A percentile compares a stretch with the other conserved stretches of the same genome.
Evolutionary conservation across 1,140 invertebrate genomes (phyloP).

Genomic region (Meteorus sp.): DNA sequence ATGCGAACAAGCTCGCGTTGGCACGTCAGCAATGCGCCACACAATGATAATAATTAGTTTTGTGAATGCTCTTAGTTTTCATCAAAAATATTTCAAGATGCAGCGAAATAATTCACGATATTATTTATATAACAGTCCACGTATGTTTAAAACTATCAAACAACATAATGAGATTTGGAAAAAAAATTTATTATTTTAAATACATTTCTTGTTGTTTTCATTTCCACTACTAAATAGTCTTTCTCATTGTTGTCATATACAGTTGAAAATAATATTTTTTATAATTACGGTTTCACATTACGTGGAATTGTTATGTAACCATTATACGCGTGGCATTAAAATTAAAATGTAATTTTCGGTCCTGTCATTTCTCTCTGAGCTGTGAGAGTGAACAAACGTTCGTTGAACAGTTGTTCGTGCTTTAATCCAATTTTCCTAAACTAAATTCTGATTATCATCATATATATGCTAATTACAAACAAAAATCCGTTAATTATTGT

Average conservation of each 20-base stretch:
- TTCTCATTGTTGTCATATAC: no score
- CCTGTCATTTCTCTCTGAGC: no score
- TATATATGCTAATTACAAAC: constrained; percentile 28
- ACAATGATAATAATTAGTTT: not conserved
- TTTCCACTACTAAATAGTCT: no score
- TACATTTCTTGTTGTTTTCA: no score
- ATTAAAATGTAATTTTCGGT: constrained; percentile 30
- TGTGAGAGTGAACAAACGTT: constrained; percentile 4
- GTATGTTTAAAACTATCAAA: no score
- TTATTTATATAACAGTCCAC: no score
- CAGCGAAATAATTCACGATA: no score
- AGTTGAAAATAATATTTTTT: no score
- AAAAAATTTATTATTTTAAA: no score
- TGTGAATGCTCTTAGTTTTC: not conserved
- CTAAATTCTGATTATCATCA: constrained; percentile 26
- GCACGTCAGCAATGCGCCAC: constrained; percentile 5
- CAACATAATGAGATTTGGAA: no score
- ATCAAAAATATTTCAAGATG: not conserved
- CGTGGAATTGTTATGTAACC: constrained; percentile 20
- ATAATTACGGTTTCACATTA: constrained; percentile 3
- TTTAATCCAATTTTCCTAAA: constrained; percentile 27
- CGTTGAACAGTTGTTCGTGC: not conserved
- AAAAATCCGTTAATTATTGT: constrained; percentile 22
- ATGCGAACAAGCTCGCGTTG: not conserved
- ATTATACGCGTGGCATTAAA: constrained; percentile 19